These are phyloP conservation scores for Leptodactylus fallax DNA, from an alignment of 2,797 vertebrate genomes.

Conservation along the genomic window DNA sequence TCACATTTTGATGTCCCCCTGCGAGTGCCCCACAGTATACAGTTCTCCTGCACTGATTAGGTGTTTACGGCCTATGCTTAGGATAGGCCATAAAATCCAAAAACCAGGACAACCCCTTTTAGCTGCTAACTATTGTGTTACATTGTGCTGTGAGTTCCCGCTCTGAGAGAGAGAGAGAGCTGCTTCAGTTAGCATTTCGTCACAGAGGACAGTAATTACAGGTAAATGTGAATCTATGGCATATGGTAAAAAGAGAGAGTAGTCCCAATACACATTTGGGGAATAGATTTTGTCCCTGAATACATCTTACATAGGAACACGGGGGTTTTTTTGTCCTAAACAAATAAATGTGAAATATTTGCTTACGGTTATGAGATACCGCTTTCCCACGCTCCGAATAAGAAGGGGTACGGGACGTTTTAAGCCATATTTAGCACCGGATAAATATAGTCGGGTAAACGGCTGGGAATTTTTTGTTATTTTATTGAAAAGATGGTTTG, in stretches of 20 bases:
- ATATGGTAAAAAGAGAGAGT: no score
- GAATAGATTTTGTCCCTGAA: neutral
- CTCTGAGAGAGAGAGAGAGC: neutral
- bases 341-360: slow-evolving; percentile 7
- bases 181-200: neutral
- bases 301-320: neutral
- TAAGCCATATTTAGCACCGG: neutral
- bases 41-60: no score
- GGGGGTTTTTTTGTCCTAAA: neutral
- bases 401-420: neutral
- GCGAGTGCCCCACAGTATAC: no score
- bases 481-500: neutral
- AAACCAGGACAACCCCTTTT: no score
- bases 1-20: no score
- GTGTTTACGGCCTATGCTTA: no score
- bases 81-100: no score
- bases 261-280: no score
- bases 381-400: slow-evolving; percentile 11
- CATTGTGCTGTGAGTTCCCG: neutral
- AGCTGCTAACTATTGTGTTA: no score
- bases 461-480: neutral
- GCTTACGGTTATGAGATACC: neutral
- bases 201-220: neutral
- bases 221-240: no score
- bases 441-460: slow-evolving; percentile 21